Evolutionary conservation across 2,888 invertebrate genomes (phyloP).

Genomic region (Physocephala rufipes): DNA sequence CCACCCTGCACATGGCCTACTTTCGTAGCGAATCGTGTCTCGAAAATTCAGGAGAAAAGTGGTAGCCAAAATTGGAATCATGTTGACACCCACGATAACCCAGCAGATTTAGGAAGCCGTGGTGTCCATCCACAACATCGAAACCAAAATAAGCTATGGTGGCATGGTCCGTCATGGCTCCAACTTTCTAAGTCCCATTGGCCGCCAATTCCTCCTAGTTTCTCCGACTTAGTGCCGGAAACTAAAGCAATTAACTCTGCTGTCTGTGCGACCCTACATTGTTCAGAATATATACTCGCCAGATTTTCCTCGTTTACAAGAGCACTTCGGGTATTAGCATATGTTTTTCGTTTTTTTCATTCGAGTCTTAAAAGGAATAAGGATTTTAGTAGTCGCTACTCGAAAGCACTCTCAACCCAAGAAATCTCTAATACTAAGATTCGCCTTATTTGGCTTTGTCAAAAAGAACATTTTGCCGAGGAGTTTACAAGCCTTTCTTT

Average conservation of each 20-base stretch:
- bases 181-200: neutral
- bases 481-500: too few relatives aligned
- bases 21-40: conserved; percentile 27
- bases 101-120: conserved; percentile 26
- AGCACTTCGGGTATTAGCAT: neutral
- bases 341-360: neutral
- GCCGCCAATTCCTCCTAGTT: neutral
- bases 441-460: too few relatives aligned
- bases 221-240: neutral
- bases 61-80: conserved; percentile 18
- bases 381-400: too few relatives aligned
- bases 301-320: conserved; percentile 2
- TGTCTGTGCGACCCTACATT: neutral
- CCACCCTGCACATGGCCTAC: conserved; percentile 18
- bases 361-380: neutral
- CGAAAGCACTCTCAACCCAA: too few relatives aligned
- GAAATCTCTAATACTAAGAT: too few relatives aligned
- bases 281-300: neutral
- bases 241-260: neutral
- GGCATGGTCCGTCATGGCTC: conserved; percentile 29
- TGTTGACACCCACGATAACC: conserved; percentile 23
- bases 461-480: too few relatives aligned
- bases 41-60: conserved; percentile 14
- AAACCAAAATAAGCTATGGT: conserved; percentile 14
- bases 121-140: conserved; percentile 6